phyloP scores from a whole-genome alignment of 2,888 invertebrate genomes.

The Andrena hattorfiana region DNA sequence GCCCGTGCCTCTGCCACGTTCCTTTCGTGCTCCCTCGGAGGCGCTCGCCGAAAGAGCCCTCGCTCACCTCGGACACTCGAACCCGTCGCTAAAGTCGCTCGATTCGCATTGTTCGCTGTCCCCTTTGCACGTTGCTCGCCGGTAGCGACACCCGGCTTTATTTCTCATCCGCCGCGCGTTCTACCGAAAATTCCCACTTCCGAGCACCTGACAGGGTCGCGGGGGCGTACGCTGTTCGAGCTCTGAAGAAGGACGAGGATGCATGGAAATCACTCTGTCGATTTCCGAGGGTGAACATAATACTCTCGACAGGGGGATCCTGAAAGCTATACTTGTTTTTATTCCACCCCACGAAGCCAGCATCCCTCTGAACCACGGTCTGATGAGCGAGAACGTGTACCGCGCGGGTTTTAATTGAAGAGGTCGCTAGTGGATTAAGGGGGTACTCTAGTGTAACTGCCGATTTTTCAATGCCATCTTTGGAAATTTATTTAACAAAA shows the following conservation, averaged over 20 bases:
- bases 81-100: constrained; percentile 53
- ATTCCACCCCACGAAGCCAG: neutral
- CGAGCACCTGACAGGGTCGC: constrained; percentile 32
- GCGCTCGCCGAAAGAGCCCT: constrained; percentile 22
- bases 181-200: constrained; percentile 45
- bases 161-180: constrained; percentile 35
- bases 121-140: constrained; percentile 24
- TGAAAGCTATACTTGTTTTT: constrained; percentile 7
- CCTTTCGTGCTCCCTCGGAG: neutral
- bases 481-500: too few relatives aligned
- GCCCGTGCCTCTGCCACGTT: neutral
- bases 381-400: constrained; percentile 16
- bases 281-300: constrained; percentile 35
- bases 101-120: constrained; percentile 66
- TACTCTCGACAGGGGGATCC: neutral
- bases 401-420: constrained; percentile 30
- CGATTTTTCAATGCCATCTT: neutral
- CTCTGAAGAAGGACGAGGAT: neutral
- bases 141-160: constrained; percentile 45
- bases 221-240: neutral
- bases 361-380: constrained; percentile 13
- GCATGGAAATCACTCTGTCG: constrained; percentile 16
- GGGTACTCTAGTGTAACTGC: too few relatives aligned
- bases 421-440: neutral
- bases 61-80: constrained; percentile 51